Conservation (phyloP, 2,113 vertebrate genomes). For the mouse (Mus musculus) region GRCm39 chr7:35468501-35469000, state of each 20-base stretch:
- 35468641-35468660: not conserved
- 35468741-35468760: not conserved
- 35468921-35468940: constrained; percentile 24
- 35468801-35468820: constrained; percentile 11
- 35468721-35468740: not conserved
- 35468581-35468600: not conserved
- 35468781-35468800: not conserved
- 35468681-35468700: not conserved
- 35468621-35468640: not conserved
- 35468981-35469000: not conserved
- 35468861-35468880: too few relatives aligned
- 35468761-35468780: not conserved
- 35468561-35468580: not conserved
- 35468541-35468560: not conserved
- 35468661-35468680: not conserved
- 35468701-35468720: not conserved
- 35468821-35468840: constrained; percentile 27
- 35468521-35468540: not conserved
- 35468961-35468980: not conserved
- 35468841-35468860: too few relatives aligned
- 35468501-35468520: not conserved
- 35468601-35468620: not conserved
- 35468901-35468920: constrained; percentile 1
- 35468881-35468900: too few relatives aligned
- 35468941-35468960: not conserved